A percentile compares a stretch with the other conserved stretches of the same genome.
Conservation (phyloP, 2,113 vertebrate species). For the Chlamydotis undulata region DNA sequence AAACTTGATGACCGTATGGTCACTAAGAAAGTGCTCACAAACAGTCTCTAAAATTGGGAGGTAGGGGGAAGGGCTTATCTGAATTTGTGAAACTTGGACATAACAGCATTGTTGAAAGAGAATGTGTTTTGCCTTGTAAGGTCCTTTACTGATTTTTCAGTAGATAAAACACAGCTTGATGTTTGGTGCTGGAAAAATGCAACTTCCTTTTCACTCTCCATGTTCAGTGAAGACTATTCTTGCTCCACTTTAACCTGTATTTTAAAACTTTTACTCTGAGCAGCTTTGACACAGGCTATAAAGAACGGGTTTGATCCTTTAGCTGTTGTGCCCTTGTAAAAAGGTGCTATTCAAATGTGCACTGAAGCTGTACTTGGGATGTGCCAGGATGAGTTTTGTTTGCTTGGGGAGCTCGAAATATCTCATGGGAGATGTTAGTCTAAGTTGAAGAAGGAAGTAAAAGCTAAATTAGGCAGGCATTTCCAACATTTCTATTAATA, state of each 20-base stretch:
- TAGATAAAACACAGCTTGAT: background rate
- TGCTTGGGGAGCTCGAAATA: background rate
- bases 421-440: conserved; percentile 8
- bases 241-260: background rate
- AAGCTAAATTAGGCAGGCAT: conserved; percentile 53
- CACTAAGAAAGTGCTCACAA: background rate
- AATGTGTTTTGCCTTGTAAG: background rate
- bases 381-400: background rate
- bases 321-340: background rate
- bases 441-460: conserved; percentile 48
- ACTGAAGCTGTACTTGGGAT: background rate
- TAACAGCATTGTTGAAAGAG: background rate
- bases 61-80: background rate
- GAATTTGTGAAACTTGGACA: background rate
- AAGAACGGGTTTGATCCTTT: background rate
- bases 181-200: background rate
- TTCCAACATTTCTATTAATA: conserved; percentile 47
- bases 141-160: background rate
- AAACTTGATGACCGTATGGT: background rate
- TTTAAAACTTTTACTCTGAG: background rate
- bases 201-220: background rate
- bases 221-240: background rate
- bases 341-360: background rate
- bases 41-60: background rate
- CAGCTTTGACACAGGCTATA: background rate